Conservation (phyloP, 2,797 vertebrate genomes). For the Setipinna tenuifilis region DNA sequence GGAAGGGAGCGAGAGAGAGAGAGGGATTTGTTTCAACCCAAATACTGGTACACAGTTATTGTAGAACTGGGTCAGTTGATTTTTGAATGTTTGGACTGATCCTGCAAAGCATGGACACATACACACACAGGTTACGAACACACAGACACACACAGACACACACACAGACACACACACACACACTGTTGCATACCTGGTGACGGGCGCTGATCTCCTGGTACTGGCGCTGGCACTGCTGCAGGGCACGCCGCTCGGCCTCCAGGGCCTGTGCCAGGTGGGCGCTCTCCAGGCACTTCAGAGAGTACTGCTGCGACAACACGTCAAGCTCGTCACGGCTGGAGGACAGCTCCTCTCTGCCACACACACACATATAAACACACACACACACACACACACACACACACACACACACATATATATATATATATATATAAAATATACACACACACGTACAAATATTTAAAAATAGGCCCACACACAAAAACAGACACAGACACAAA, state of each 20-base stretch:
- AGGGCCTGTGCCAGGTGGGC: slow-evolving; percentile 69
- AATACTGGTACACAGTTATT: not conserved
- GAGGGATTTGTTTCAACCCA: not conserved
- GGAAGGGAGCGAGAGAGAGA: not conserved
- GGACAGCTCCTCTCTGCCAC: slow-evolving; percentile 71
- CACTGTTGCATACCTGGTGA: slow-evolving; percentile 66
- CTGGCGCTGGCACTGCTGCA: slow-evolving; percentile 73
- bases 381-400: slow-evolving; percentile 1
- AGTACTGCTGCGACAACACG: slow-evolving; percentile 74
- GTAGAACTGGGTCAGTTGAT: not conserved
- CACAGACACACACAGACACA: not conserved
- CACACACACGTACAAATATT: not conserved
- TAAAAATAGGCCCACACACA: slow-evolving; percentile 4
- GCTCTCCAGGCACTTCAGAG: slow-evolving; percentile 74
- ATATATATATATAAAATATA: too few relatives aligned
- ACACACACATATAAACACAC: slow-evolving; percentile 20
- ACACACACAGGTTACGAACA: not conserved
- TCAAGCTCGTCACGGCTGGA: slow-evolving; percentile 71
- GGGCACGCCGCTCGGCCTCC: slow-evolving; percentile 72
- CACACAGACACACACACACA: not conserved
- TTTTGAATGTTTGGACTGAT: not conserved
- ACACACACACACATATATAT: not conserved
- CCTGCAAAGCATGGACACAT: not conserved
- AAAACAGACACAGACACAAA: not conserved
- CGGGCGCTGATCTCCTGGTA: slow-evolving; percentile 72